phyloP scores from a whole-genome alignment of 2,888 invertebrate genomes.

The Hyles lineata region DNA sequence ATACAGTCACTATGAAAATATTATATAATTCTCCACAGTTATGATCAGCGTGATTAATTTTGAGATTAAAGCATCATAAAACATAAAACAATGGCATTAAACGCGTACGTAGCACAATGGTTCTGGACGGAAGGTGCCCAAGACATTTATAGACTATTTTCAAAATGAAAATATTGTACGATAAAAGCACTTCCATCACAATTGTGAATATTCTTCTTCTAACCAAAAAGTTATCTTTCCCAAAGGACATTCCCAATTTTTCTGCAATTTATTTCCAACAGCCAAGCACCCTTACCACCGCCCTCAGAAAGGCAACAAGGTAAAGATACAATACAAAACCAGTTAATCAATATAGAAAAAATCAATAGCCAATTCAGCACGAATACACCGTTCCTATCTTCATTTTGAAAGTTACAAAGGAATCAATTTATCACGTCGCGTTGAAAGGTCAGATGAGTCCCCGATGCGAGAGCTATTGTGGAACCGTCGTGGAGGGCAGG shows the following conservation, averaged over 20 bases:
- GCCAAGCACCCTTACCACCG: background rate
- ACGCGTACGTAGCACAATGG: too few species aligned
- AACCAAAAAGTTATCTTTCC: too few species aligned
- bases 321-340: slow-evolving; percentile 4
- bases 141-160: too few species aligned
- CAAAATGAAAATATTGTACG: too few species aligned
- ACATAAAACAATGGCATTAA: too few species aligned
- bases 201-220: too few species aligned
- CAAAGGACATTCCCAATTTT: background rate
- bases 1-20: too few species aligned
- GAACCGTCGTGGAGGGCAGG: slow-evolving; percentile 29
- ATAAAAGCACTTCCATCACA: too few species aligned
- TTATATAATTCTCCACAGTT: too few species aligned
- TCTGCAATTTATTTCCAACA: background rate
- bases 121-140: too few species aligned
- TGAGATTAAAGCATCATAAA: too few species aligned
- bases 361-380: slow-evolving; percentile 24
- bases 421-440: slow-evolving; percentile 67
- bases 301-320: background rate
- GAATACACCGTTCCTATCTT: slow-evolving; percentile 20
- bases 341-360: slow-evolving; percentile 22
- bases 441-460: slow-evolving; percentile 56
- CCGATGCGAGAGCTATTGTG: slow-evolving; percentile 25
- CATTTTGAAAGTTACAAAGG: slow-evolving; percentile 43
- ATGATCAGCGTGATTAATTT: too few species aligned